Evolutionary conservation across 2,888 invertebrate genomes (phyloP), one percentile per base, ranked within the genome.

Genomic region (Mythimna albipuncta): DNA sequence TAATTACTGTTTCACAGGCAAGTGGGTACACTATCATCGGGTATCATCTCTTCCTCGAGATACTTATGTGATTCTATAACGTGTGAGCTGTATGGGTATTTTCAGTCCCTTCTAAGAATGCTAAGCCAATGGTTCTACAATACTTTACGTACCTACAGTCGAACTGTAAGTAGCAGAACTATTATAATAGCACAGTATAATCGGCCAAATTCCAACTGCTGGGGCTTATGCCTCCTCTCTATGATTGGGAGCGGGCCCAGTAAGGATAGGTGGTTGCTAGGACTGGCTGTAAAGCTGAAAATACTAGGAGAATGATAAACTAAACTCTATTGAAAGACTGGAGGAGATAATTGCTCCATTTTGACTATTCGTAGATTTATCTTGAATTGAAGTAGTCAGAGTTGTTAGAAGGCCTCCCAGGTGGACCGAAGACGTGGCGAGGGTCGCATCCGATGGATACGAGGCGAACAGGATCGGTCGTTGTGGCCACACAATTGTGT

Each of bases 361-460:
- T 21, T 35, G 32, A 26, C 11, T 75, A 41, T 58, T 73, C 50
- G n/a, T 26, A 58, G 44, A 75, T 38, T 44, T 41, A 21, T 16
- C 47, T 32, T 32, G 32, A 19, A 19, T 58, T 19, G 4, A 52
- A 58, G 19, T 6, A 38, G 9, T 55, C 47, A 47, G 47, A 5
- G 47, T 16, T 16, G 47, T 47, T 47, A 1, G 47, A 47, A 47
- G 47, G 16, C 6, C 6, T 6, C 16, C 2, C 47, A 6, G 16
- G 44, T 44, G 13, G 47, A 47, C 47, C 6, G 47, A 47, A 16
- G 16, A 47, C 47, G 13, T 47, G 13, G 16, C 2, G 47, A 19
- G 2, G 13, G 5, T 19, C 6, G 11, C 44, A 11, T 44, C 13
- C 4, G 44, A 44, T 44, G 44, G 44, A 44, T 44, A 13, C 44